These are phyloP conservation scores for Chironomus striatipennis DNA, from an alignment of 1,140 invertebrate genomes.

Conservation along the genomic window DNA sequence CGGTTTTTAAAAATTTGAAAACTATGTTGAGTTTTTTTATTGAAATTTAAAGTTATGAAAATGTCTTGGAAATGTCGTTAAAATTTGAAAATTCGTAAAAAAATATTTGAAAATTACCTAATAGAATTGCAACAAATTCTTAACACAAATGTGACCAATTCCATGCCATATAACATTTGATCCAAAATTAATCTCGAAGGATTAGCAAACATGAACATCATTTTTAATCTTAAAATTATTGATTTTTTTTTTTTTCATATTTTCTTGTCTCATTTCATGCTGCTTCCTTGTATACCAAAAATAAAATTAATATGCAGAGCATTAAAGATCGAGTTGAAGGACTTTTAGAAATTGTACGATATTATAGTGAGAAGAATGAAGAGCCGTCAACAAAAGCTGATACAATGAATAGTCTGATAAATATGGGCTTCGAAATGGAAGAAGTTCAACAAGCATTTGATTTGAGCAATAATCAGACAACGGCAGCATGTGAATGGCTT, in stretches of 20 bases:
- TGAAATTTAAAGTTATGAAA: too few species aligned
- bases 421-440: conserved; percentile 38
- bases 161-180: too few species aligned
- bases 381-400: conserved; percentile 34
- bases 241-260: background rate
- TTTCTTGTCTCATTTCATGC: too few species aligned
- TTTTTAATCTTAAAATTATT: background rate
- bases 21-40: too few species aligned
- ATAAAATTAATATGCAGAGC: conserved; percentile 30
- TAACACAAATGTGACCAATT: too few species aligned
- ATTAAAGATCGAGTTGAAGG: conserved; percentile 36
- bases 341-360: conserved; percentile 38
- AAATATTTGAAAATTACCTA: too few species aligned
- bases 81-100: too few species aligned
- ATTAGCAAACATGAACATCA: background rate
- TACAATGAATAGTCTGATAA: conserved; percentile 29
- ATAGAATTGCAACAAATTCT: too few species aligned
- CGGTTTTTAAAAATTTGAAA: too few species aligned
- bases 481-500: conserved; percentile 39
- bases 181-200: too few species aligned
- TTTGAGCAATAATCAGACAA: conserved; percentile 38
- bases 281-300: too few species aligned
- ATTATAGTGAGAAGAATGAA: conserved; percentile 37
- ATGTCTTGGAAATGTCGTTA: too few species aligned
- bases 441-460: conserved; percentile 34